Conservation (phyloP, 2,888 invertebrate genomes). For the Ennomos quercinarius region DNA sequence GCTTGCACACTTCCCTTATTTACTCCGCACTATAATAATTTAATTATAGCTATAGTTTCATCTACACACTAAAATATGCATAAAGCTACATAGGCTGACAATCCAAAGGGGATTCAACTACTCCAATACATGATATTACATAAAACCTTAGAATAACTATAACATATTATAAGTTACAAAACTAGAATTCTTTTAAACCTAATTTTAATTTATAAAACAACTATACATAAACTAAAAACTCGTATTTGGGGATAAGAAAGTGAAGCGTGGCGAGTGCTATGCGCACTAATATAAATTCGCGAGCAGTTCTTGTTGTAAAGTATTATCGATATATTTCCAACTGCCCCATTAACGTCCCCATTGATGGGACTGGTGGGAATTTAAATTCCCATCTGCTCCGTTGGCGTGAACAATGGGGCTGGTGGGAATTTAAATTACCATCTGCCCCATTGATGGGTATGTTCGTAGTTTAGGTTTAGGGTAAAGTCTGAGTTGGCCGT, state of each 20-base stretch:
- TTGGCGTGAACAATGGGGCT: too few relatives aligned
- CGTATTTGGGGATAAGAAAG: constrained; percentile 5
- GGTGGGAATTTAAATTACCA: too few relatives aligned
- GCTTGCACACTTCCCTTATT: too few relatives aligned
- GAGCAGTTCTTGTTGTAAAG: too few relatives aligned
- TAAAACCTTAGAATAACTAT: constrained; percentile 11
- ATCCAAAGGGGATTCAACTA: constrained; percentile 22
- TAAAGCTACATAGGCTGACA: constrained; percentile 26
- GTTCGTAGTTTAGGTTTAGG: too few relatives aligned
- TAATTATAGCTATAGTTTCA: neutral
- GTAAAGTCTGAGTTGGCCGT: too few relatives aligned
- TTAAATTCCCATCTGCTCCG: too few relatives aligned
- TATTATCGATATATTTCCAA: too few relatives aligned
- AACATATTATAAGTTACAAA: constrained; percentile 23
- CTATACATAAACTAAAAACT: constrained; percentile 11
- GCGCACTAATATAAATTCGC: neutral
- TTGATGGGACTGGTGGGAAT: too few relatives aligned
- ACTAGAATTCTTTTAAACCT: constrained; percentile 27
- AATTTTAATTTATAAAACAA: constrained; percentile 24
- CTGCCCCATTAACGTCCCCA: too few relatives aligned
- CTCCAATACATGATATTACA: constrained; percentile 19
- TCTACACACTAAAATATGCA: constrained; percentile 1
- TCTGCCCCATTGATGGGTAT: too few relatives aligned
- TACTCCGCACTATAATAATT: too few relatives aligned
- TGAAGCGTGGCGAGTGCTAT: neutral